Base-by-base conservation (phyloP, 2,888 invertebrate genomes). In the Morpho helenor region DNA sequence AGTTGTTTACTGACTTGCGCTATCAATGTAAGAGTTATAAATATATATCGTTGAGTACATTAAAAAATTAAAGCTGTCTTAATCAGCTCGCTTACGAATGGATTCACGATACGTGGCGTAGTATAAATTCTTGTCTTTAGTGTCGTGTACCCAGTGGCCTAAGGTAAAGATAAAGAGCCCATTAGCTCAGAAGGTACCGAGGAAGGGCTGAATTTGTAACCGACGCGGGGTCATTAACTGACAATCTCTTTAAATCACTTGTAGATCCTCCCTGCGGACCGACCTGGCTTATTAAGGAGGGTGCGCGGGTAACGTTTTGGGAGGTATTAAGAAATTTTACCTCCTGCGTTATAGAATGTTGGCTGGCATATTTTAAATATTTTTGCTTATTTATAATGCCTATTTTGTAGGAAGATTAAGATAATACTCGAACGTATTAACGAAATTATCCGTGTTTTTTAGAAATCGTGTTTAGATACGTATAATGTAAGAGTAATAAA, bases 191-290 rank as follows among this genome's bases (percentile, higher is more conserved):
- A 72, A 75, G 75, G 74, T 70, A 73, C 71, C 71, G 74, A 71
- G 72, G 78, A 83, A 82, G 83, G 83, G 83, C 80, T 84, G 69
- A 80, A 80, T 83, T 84, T 83, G 87, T 80, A 84, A 84, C 75
- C 76, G 75, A 74, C 80, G 72, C 70, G 68, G 75, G 70, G 79
- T 80, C 83, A 85, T 87, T 85, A 86, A 82, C 85, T 82, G 84
- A 83, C 82, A 84, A 86, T 85, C 84, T 84, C 82, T 82, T 83
- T 86, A 86, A 87, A 87, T 87, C 85, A 85, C 87, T 88, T 81
- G 84, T 79, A 71, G 82, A 82, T 79, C 81, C 79, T 77, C 80
- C 82, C 79, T 65, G 66, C 72, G 77, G 80, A 70, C 76, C 75
- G 69, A 58, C 66, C 75, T 69, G 75, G 69, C 80, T 85, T 85